Conservation (phyloP, 2,113 vertebrate genomes). For the Aegithalos caudatus region DNA sequence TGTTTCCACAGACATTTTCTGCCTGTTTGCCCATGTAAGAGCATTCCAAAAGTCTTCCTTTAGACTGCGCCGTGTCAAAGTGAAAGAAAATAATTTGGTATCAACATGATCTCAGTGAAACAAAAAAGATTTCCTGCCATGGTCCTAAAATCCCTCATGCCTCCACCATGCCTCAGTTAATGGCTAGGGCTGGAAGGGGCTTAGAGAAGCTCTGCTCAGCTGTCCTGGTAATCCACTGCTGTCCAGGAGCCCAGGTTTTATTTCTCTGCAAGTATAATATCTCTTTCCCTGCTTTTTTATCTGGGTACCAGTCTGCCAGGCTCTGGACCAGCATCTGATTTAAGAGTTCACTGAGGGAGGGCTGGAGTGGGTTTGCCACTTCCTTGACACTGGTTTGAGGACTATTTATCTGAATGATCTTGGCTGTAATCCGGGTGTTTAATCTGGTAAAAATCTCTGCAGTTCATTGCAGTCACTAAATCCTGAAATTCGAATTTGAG, state of each 20-base stretch:
- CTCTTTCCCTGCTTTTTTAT: neutral
- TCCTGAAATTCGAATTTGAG: neutral
- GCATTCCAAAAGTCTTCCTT: neutral
- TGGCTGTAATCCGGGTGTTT: neutral
- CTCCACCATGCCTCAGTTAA: neutral
- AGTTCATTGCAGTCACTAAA: neutral
- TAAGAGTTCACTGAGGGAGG: neutral
- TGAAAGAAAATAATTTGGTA: neutral
- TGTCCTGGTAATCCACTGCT: neutral
- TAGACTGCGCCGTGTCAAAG: neutral
- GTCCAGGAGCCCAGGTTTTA: neutral
- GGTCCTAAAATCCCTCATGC: neutral
- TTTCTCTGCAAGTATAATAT: neutral
- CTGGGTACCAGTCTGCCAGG: neutral
- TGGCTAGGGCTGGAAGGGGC: neutral
- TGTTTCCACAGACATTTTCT: neutral
- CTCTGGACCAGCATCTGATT: neutral
- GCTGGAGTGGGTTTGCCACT: neutral
- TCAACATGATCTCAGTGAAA: neutral
- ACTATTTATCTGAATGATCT: neutral
- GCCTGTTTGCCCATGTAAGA: neutral
- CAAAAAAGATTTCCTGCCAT: neutral
- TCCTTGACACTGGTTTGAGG: neutral
- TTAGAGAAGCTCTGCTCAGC: neutral
- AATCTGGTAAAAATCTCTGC: neutral